Percentiles rank a stretch among this genome's conserved stretches.
Evolutionary conservation across 2,113 vertebrate genomes (phyloP).

Genomic region (Lagopus leucura): DNA sequence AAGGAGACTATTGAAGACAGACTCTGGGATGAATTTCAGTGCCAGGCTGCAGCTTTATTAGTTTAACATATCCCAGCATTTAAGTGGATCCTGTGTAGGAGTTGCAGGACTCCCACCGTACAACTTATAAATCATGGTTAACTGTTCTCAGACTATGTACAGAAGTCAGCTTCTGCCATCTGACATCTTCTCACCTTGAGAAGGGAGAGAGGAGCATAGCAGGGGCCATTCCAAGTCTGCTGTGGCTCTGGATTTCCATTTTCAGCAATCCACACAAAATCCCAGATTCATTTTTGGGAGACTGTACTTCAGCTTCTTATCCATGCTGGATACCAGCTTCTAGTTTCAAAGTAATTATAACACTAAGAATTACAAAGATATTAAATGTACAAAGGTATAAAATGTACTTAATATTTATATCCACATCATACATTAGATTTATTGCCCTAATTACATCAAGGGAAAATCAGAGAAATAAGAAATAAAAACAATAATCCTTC

Average conservation of each 20-base stretch:
- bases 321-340: background rate
- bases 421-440: background rate
- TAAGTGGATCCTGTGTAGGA: constrained; percentile 44
- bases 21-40: constrained; percentile 58
- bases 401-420: background rate
- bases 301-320: background rate
- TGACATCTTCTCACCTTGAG: constrained; percentile 9
- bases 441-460: background rate
- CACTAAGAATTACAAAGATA: background rate
- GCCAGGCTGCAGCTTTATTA: constrained; percentile 62
- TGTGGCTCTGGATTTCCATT: background rate
- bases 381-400: background rate
- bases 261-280: background rate
- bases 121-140: background rate
- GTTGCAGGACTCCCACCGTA: constrained; percentile 6
- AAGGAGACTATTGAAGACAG: constrained; percentile 66
- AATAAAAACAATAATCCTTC: background rate
- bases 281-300: background rate
- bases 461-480: background rate
- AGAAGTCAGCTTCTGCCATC: background rate
- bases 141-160: constrained; percentile 10
- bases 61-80: constrained; percentile 41
- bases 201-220: background rate
- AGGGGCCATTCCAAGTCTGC: background rate
- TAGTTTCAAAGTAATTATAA: constrained; percentile 6